Evolutionary conservation across 2,113 vertebrate genomes (phyloP).

Genomic region (Paraplagusia blochii): DNA sequence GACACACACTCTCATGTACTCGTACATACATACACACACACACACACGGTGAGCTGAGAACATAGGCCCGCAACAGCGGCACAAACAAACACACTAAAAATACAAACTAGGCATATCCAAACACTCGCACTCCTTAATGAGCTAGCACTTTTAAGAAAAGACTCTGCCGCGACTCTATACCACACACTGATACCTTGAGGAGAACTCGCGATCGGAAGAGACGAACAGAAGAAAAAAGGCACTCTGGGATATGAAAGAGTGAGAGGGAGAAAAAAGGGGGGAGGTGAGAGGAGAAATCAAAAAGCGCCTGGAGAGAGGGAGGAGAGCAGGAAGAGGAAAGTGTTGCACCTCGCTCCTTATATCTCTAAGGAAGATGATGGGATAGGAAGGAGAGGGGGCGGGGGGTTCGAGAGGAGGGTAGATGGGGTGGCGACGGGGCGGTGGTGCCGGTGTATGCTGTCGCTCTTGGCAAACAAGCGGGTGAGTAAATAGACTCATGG

Average conservation of each 20-base stretch:
- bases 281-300: slow-evolving; percentile 76
- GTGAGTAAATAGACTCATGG: slow-evolving; percentile 77
- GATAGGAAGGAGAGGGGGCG: slow-evolving; percentile 55
- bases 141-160: slow-evolving; percentile 79
- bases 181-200: slow-evolving; percentile 79
- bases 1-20: slow-evolving; percentile 35
- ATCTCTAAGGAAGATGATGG: slow-evolving; percentile 79
- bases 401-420: slow-evolving; percentile 47
- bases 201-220: slow-evolving; percentile 76
- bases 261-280: slow-evolving; percentile 54
- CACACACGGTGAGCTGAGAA: slow-evolving; percentile 66
- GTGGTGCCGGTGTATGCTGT: slow-evolving; percentile 51
- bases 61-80: slow-evolving; percentile 68
- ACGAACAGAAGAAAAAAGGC: slow-evolving; percentile 67
- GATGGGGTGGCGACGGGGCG: slow-evolving; percentile 39
- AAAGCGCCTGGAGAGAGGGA: slow-evolving; percentile 73
- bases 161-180: slow-evolving; percentile 68
- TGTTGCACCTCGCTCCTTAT: slow-evolving; percentile 72
- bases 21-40: slow-evolving; percentile 35
- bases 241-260: slow-evolving; percentile 73
- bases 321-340: slow-evolving; percentile 73
- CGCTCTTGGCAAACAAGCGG: slow-evolving; percentile 74
- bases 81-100: slow-evolving; percentile 84
- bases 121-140: slow-evolving; percentile 80
- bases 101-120: slow-evolving; percentile 82